Evolutionary conservation across 2,888 invertebrate species (phyloP).

Genomic region (Fabriciana adippe): DNA sequence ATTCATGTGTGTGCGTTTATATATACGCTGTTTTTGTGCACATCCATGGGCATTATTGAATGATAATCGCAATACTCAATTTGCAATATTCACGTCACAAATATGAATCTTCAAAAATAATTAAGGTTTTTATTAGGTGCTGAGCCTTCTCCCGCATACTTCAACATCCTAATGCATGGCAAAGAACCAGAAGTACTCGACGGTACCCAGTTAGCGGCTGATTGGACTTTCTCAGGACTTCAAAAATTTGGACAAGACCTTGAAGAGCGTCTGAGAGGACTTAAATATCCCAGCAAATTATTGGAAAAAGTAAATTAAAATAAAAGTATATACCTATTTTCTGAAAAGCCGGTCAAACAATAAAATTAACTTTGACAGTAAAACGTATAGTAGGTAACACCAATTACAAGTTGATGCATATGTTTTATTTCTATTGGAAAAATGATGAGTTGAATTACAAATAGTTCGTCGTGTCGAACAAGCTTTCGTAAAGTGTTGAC

Average conservation of each 20-base stretch:
- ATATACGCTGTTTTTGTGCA: no score
- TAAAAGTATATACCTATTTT: background rate
- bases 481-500: no score
- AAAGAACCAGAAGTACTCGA: slow-evolving; percentile 92
- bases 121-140: slow-evolving; percentile 85
- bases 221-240: slow-evolving; percentile 95
- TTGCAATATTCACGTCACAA: no score
- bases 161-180: slow-evolving; percentile 95
- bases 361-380: no score
- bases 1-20: no score
- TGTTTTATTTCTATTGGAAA: no score
- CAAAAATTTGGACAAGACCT: slow-evolving; percentile 98
- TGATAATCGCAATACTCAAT: no score
- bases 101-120: slow-evolving; percentile 2
- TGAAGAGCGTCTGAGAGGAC: slow-evolving; percentile 92
- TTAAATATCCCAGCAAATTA: slow-evolving; percentile 90
- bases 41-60: no score
- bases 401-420: no score
- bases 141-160: slow-evolving; percentile 96
- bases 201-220: slow-evolving; percentile 96
- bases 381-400: no score
- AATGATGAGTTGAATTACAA: no score
- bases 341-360: background rate
- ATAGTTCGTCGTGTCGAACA: no score
- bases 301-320: slow-evolving; percentile 88